Evolutionary conservation across 2,888 invertebrate species (phyloP).

Genomic region (Shargacucullia verbasci): DNA sequence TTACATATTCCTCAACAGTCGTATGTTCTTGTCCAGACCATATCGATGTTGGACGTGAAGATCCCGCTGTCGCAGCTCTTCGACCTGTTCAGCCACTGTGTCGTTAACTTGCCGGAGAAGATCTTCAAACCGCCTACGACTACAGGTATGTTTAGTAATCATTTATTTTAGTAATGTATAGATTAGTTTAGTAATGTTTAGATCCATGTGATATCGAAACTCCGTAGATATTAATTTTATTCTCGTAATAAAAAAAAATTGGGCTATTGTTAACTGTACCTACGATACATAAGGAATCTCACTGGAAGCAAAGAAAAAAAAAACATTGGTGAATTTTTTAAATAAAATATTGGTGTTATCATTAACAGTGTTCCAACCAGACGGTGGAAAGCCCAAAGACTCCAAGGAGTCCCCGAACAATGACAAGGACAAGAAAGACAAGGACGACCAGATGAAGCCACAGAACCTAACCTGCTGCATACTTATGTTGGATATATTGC

Average conservation of each 20-base stretch:
- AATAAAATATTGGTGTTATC: too few species aligned
- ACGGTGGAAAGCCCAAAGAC: slow-evolving; percentile 69
- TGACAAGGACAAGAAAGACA: slow-evolving; percentile 71
- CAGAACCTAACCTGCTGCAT: slow-evolving; percentile 98
- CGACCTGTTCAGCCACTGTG: slow-evolving; percentile 96
- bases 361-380: slow-evolving; percentile 42
- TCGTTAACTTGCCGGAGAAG: slow-evolving; percentile 88
- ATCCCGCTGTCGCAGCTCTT: slow-evolving; percentile 96
- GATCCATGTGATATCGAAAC: too few species aligned
- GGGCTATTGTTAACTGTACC: too few species aligned
- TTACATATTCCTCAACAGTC: too few species aligned
- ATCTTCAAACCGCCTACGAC: slow-evolving; percentile 74
- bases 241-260: too few species aligned
- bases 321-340: too few species aligned
- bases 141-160: too few species aligned
- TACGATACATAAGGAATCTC: too few species aligned
- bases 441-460: slow-evolving; percentile 90
- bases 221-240: too few species aligned
- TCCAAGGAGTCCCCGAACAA: slow-evolving; percentile 68
- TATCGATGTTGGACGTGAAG: slow-evolving; percentile 96
- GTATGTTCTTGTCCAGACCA: slow-evolving; percentile 87
- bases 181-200: too few species aligned
- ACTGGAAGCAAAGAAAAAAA: too few species aligned
- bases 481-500: slow-evolving; percentile 97
- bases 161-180: too few species aligned